Base-by-base conservation (phyloP, 2,113 vertebrate genomes). In the Mugil cephalus region DNA sequence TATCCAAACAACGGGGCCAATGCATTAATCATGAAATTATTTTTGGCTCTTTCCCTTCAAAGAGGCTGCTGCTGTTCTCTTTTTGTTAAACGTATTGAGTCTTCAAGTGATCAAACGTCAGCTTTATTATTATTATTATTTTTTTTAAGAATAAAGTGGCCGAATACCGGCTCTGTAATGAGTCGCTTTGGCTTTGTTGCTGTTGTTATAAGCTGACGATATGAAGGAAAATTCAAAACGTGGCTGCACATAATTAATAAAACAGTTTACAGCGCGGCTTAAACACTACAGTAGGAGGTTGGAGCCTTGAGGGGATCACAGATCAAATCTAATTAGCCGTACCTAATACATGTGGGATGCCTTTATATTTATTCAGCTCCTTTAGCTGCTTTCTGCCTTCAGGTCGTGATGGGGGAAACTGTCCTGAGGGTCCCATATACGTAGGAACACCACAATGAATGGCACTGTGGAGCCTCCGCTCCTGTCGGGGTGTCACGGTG, bases 321-420 rank as follows among this genome's bases (percentile, higher is more conserved):
- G 81, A 86, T 89, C 79, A 87, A 70, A 89, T 89, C 86, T 87
- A 90, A 92, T 91, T 91, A 91, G 72, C 76, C 7, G 60, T 70
- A 74, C 24, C 77, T 64, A 77, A 87, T 77, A 73, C 86, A 83
- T 64, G 60, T 71, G 85, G 71, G 85, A 84, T 78, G 80, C 71
- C 86, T 91, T 86, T 65, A 85, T 91, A 85, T 85, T 85, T 85
- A 89, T 87, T 70, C 53, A 69, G 61, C 55, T 74, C 74, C 64
- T 87, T 61, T 84, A 74, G 85, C 76, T 82, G 77, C 69, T 69
- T 85, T 87, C 72, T 82, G 79, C 84, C 86, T 74, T 75, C 67
- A 72, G 85, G 83, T 75, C 78, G 48, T 62, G 76, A 73, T 46
- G 81, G 63, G 55, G 63, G 82, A 19, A 76, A 64, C 74, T 55